phyloP scores from a whole-genome alignment of 1,140 invertebrate genomes.

The Paraescarpia echinospica region DNA sequence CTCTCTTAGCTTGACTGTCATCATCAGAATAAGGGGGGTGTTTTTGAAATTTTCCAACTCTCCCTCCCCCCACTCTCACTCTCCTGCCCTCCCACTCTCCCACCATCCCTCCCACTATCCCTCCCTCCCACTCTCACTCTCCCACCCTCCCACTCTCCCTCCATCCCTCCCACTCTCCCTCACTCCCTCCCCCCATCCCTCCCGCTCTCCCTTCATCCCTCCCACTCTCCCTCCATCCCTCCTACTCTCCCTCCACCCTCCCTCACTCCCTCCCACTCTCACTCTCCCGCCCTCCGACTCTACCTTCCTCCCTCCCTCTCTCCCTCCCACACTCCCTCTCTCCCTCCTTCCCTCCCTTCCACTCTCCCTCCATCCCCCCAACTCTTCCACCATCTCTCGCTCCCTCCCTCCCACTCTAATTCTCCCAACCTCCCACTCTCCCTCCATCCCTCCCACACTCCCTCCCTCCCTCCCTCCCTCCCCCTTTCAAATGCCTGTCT shows the following conservation, averaged over 20 bases:
- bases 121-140: neutral
- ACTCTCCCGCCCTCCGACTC: neutral
- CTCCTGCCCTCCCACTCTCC: no score
- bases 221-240: neutral
- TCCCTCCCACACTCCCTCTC: neutral
- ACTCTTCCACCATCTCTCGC: no score
- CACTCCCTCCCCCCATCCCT: neutral
- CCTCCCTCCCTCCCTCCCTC: neutral
- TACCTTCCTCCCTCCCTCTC: neutral
- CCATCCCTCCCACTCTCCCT: neutral
- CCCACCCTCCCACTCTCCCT: neutral
- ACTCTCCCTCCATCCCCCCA: neutral
- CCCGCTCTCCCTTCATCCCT: neutral
- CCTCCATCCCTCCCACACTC: neutral
- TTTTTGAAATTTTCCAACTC: no score
- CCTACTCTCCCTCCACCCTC: neutral
- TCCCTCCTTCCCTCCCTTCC: neutral
- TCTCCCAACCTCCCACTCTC: neutral
- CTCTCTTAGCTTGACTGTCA: no score
- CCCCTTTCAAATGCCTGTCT: no score
- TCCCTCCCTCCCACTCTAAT: no score
- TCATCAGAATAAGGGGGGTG: no score
- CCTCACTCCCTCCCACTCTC: no score
- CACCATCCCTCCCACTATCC: no score
- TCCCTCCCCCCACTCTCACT: no score